Conservation (phyloP, 2,888 invertebrate species). For the Margaritifera margaritifera region DNA sequence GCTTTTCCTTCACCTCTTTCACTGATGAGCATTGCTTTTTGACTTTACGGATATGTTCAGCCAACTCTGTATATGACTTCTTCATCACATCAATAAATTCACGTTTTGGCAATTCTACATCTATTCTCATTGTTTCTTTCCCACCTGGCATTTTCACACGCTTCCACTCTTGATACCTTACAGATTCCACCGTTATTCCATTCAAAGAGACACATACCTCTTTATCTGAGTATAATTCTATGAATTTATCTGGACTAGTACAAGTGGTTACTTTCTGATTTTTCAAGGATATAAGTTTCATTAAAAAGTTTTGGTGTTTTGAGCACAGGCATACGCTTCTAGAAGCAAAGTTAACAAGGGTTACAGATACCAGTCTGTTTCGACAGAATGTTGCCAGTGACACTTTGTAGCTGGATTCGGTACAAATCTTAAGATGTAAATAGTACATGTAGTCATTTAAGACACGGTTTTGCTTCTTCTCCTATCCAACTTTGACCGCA, state of each 20-base stretch:
- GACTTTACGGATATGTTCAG: conserved; percentile 15
- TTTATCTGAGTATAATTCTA: conserved; percentile 10
- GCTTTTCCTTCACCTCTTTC: conserved; percentile 19
- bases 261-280: neutral
- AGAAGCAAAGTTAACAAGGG: conserved; percentile 17
- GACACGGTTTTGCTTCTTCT: conserved; percentile 20
- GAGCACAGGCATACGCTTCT: conserved; percentile 22
- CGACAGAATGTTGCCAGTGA: conserved; percentile 21
- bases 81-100: conserved; percentile 69
- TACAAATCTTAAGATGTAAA: conserved; percentile 20
- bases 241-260: conserved; percentile 29
- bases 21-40: conserved; percentile 9
- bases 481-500: conserved; percentile 18
- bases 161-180: conserved; percentile 29
- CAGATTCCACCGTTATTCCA: conserved; percentile 3
- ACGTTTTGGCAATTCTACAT: conserved; percentile 13
- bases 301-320: conserved; percentile 27
- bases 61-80: conserved; percentile 47
- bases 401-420: conserved; percentile 15
- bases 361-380: conserved; percentile 10
- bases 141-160: conserved; percentile 24
- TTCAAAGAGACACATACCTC: conserved; percentile 7
- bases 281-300: conserved; percentile 19
- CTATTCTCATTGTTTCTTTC: conserved; percentile 27
- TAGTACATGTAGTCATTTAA: conserved; percentile 30